These are phyloP conservation scores for Hirtodrosophila alboralis DNA, from an alignment of 2,888 invertebrate species.

Conservation along the genomic window DNA sequence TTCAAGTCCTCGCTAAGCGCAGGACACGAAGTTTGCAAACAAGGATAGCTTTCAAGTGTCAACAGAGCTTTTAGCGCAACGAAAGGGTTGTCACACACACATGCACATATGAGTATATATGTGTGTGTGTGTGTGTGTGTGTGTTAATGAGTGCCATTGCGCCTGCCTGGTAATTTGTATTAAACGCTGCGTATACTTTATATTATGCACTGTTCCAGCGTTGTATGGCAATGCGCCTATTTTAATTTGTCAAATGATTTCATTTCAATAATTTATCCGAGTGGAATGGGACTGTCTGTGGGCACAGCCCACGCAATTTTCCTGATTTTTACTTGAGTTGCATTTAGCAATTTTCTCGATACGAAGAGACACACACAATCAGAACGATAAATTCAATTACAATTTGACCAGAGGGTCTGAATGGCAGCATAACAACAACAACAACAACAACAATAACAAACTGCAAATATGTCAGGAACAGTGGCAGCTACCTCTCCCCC, in stretches of 20 bases:
- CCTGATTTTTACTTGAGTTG: constrained; percentile 42
- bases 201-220: not conserved
- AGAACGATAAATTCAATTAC: constrained; percentile 75
- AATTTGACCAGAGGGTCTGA: constrained; percentile 37
- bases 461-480: constrained; percentile 55
- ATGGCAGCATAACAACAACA: too few species aligned
- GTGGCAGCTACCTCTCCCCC: constrained; percentile 12
- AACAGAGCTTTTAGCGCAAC: constrained; percentile 38
- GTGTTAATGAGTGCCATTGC: constrained; percentile 29
- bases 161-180: constrained; percentile 26
- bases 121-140: not conserved
- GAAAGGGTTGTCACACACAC: constrained; percentile 51
- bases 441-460: constrained; percentile 19
- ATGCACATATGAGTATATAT: not conserved
- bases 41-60: constrained; percentile 64
- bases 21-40: constrained; percentile 55
- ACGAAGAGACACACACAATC: constrained; percentile 66
- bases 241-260: constrained; percentile 53
- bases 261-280: constrained; percentile 43
- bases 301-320: constrained; percentile 38
- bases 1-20: constrained; percentile 61
- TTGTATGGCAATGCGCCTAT: constrained; percentile 8
- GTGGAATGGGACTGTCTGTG: not conserved
- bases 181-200: constrained; percentile 67
- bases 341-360: constrained; percentile 65